Base-by-base conservation (phyloP, 2,888 invertebrate species). In the Catonia carolina region DNA sequence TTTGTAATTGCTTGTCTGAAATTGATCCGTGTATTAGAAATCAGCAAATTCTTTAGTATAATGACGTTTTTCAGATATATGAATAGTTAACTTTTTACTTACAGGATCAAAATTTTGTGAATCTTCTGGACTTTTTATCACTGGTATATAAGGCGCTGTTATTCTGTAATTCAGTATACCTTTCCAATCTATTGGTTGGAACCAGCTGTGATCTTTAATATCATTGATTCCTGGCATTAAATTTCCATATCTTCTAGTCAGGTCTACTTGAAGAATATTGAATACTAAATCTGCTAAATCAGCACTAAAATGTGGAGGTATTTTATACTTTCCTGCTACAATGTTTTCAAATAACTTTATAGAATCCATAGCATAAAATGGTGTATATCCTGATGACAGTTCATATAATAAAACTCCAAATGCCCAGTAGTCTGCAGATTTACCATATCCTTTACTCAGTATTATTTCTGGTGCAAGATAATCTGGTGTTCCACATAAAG, bases 371-470 rank as follows among this genome's bases (percentile, higher is more conserved):
- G 14, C 23, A 8, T 20, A 14, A 15, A 45, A 98, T 0, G 97
- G 97, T 8, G 96, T 90, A 71, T 86, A 89, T 0, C 97, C 97
- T 15, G 90, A 86, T 49, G 85, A 84, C 86, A 94, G 89, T 77
- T 95, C 94, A 71, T 79, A 95, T 35, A 94, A 74, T 2, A 95
- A 75, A 1, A 94, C 82, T 0, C 90, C 97, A 62, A 92, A 83
- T 0, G 95, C 86, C 97, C 96, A 97, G 92, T 94, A 97, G 69
- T 97, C 97, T 0, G 93, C 95, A 0, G 91, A 87, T 66, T 83
- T 85, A 50, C 91, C 91, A 72, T 97, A 96, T 0, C 95, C 95
- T 72, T 89, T 91, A 55, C 87, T 86, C 63, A 92, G 78, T 2
- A 96, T 92, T 17, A 88, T 75, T 65, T 80, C 79, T 20, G 74